Evolutionary conservation across 2,113 vertebrate genomes (phyloP).

Genomic region (Odontesthes bonariensis): DNA sequence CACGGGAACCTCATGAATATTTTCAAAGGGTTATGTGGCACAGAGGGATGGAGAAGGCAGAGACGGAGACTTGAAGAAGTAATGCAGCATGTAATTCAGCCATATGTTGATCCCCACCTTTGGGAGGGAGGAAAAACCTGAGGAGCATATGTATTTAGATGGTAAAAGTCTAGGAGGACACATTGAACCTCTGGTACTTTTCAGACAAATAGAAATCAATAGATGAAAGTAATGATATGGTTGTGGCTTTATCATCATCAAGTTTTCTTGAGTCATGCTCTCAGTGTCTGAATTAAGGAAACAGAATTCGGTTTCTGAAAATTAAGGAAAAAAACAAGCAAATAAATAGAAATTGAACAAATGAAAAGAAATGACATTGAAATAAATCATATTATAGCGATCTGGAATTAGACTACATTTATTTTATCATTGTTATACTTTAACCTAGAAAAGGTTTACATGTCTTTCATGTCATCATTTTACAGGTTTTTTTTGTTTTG

Average conservation of each 20-base stretch:
- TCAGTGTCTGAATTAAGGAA: too few relatives aligned
- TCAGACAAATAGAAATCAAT: not conserved
- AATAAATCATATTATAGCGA: too few relatives aligned
- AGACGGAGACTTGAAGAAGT: constrained; percentile 31
- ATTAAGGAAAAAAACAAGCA: too few relatives aligned
- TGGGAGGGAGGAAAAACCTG: constrained; percentile 1
- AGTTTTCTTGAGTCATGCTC: too few relatives aligned
- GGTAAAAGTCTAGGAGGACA: constrained; percentile 1
- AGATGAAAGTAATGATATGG: not conserved
- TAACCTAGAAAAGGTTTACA: too few relatives aligned
- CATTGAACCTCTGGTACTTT: not conserved
- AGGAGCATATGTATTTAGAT: constrained; percentile 38
- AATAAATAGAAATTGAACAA: too few relatives aligned
- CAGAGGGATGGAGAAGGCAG: constrained; percentile 16
- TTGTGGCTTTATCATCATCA: not conserved
- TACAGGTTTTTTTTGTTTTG: too few relatives aligned
- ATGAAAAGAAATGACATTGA: too few relatives aligned
- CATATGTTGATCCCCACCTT: constrained; percentile 50
- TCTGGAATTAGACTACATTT: too few relatives aligned
- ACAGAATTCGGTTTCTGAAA: too few relatives aligned
- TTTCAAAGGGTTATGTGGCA: constrained; percentile 38
- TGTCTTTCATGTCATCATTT: too few relatives aligned
- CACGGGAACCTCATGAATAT: constrained; percentile 18
- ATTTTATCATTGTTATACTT: too few relatives aligned
- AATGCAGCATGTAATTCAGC: constrained; percentile 59